These are phyloP conservation scores for Brachionus paranguensis DNA, from an alignment of 1,140 invertebrate genomes.

Conservation along the genomic window DNA sequence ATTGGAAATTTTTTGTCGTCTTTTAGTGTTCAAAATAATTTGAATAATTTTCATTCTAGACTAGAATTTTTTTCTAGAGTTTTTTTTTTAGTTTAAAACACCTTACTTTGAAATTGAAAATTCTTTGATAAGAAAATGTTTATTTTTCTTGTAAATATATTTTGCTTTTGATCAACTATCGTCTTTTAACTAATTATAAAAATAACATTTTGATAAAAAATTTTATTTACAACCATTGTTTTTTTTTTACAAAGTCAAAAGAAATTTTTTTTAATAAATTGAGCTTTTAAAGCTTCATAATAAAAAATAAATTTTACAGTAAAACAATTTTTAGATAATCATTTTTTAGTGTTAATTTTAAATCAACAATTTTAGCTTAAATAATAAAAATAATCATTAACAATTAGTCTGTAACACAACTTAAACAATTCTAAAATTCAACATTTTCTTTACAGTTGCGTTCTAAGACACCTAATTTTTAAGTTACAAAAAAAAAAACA, in stretches of 20 bases:
- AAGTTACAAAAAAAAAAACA: neutral
- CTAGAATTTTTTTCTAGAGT: too few species aligned
- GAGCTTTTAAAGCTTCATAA: neutral
- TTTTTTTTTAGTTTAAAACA: too few species aligned
- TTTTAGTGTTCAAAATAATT: too few species aligned
- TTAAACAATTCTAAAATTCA: neutral
- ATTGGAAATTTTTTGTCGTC: too few species aligned
- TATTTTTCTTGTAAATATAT: too few species aligned
- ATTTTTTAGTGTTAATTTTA: neutral
- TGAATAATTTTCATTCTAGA: too few species aligned
- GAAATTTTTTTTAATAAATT: neutral
- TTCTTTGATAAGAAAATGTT: too few species aligned
- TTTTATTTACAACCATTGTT: neutral
- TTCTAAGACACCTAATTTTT: neutral
- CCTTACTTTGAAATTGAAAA: too few species aligned
- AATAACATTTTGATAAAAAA: neutral
- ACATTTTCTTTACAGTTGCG: slow-evolving; percentile 6
- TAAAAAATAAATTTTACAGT: neutral
- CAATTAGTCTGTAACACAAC: neutral
- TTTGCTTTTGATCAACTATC: neutral
- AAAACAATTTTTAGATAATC: neutral
- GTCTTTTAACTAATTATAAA: neutral
- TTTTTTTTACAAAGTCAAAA: neutral
- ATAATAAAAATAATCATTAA: slow-evolving; percentile 8
- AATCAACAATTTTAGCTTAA: slow-evolving; percentile 5